Evolutionary conservation across 2,888 invertebrate species (phyloP).

Genomic region (Oxyscelio sp.): DNA sequence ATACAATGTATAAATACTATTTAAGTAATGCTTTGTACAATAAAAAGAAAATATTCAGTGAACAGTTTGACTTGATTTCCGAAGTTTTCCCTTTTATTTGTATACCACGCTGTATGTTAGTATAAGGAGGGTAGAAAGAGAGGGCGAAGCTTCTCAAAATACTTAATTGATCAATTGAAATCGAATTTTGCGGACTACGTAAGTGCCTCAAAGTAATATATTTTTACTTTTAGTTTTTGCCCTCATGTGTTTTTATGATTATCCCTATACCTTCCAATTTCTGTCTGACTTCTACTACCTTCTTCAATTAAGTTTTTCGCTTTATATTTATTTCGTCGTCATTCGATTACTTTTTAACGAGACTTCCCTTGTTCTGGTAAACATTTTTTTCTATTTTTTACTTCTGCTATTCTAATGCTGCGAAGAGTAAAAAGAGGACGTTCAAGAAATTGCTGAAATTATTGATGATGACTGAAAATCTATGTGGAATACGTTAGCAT

Average conservation of each 20-base stretch:
- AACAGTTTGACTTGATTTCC: conserved; percentile 54
- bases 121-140: conserved; percentile 31
- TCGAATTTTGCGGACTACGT: conserved; percentile 60
- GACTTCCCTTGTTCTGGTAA: conserved; percentile 40
- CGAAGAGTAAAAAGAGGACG: conserved; percentile 32
- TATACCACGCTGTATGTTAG: conserved; percentile 2
- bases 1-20: conserved; percentile 84
- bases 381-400: conserved; percentile 46
- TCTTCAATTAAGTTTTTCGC: conserved; percentile 39
- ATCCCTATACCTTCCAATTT: conserved; percentile 39
- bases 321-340: conserved; percentile 45
- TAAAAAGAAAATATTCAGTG: conserved; percentile 85
- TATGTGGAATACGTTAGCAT: conserved; percentile 11
- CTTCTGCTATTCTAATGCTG: conserved; percentile 31
- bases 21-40: conserved; percentile 89
- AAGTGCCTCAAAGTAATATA: conserved; percentile 72
- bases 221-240: conserved; percentile 51
- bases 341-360: conserved; percentile 59
- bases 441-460: background rate
- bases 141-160: conserved; percentile 39
- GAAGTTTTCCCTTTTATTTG: background rate
- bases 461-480: background rate
- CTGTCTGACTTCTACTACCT: conserved; percentile 11
- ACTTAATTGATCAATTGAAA: conserved; percentile 56
- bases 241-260: conserved; percentile 66